A percentile compares a stretch with the other conserved stretches of the same genome.
Conservation (phyloP, 2,888 invertebrate genomes). For the Phalera bucephala region DNA sequence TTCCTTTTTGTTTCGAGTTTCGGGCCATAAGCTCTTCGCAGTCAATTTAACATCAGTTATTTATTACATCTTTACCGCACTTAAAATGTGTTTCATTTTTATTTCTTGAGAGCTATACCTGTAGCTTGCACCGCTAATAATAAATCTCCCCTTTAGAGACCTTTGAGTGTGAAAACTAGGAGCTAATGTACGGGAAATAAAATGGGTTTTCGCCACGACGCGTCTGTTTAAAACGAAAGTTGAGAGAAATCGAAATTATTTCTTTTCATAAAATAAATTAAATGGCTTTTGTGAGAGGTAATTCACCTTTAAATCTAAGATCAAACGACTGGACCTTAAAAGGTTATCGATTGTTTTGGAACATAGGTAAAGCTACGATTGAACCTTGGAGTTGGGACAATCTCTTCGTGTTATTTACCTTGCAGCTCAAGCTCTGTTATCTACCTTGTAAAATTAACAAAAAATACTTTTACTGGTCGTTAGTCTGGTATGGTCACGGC, state of each 20-base stretch:
- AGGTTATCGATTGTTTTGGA: constrained; percentile 5
- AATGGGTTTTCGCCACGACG: constrained; percentile 30
- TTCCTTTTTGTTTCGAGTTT: constrained; percentile 58
- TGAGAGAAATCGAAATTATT: constrained; percentile 7
- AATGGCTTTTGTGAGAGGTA: constrained; percentile 5
- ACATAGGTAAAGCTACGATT: too few species aligned
- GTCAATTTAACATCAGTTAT: constrained; percentile 78
- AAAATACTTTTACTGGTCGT: too few species aligned
- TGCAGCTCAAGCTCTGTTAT: too few species aligned
- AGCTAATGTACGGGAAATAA: constrained; percentile 54
- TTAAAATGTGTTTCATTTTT: constrained; percentile 65
- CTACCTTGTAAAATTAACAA: too few species aligned
- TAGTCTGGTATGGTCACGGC: too few species aligned
- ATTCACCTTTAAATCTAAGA: constrained; percentile 10
- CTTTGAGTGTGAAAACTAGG: constrained; percentile 59
- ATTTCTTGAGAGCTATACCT: constrained; percentile 50
- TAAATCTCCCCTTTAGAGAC: constrained; percentile 56
- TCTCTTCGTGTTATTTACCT: too few species aligned
- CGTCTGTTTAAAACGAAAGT: constrained; percentile 10
- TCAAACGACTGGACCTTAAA: constrained; percentile 4
- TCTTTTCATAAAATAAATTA: constrained; percentile 15
- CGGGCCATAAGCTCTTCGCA: constrained; percentile 72
- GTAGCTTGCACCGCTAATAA: constrained; percentile 44
- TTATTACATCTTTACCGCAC: constrained; percentile 72
- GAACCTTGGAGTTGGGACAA: too few species aligned